phyloP scores from a whole-genome alignment of 2,797 vertebrate genomes.

The Lacerta agilis region DNA sequence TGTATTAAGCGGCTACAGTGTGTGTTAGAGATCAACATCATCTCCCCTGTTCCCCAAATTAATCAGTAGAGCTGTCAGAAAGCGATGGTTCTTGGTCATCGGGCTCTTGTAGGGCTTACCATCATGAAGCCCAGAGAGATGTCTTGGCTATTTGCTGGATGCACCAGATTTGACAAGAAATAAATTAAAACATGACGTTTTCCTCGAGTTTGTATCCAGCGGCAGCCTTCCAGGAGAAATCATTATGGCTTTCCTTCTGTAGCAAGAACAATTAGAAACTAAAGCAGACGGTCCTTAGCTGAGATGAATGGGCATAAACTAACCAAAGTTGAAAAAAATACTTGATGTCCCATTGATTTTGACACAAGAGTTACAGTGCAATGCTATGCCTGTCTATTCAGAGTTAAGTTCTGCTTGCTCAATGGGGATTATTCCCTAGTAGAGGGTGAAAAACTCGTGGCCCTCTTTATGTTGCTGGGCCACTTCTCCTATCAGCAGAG shows the following conservation, averaged over 20 bases:
- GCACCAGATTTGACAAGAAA: neutral
- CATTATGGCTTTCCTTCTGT: neutral
- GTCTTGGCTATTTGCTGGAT: neutral
- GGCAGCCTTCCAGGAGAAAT: neutral
- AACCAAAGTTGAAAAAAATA: neutral
- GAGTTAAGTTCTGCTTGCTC: neutral
- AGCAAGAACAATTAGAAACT: neutral
- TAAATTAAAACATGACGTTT: neutral
- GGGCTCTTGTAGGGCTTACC: neutral
- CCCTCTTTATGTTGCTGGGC: too few species aligned
- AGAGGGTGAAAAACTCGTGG: neutral
- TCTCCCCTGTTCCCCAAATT: neutral
- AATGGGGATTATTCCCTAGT: neutral
- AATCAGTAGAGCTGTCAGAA: neutral
- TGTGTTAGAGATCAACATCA: neutral
- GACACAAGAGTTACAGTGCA: neutral
- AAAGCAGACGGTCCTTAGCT: neutral
- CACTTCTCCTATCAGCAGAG: too few species aligned
- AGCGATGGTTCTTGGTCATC: neutral
- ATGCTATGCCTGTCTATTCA: neutral
- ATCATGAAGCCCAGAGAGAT: neutral
- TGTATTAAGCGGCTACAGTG: neutral
- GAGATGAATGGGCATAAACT: neutral
- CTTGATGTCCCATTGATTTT: neutral
- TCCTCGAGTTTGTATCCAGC: neutral